Conservation (phyloP, 92 coral and sea anemone genomes). For the Epizoanthus fatuus region DNA sequence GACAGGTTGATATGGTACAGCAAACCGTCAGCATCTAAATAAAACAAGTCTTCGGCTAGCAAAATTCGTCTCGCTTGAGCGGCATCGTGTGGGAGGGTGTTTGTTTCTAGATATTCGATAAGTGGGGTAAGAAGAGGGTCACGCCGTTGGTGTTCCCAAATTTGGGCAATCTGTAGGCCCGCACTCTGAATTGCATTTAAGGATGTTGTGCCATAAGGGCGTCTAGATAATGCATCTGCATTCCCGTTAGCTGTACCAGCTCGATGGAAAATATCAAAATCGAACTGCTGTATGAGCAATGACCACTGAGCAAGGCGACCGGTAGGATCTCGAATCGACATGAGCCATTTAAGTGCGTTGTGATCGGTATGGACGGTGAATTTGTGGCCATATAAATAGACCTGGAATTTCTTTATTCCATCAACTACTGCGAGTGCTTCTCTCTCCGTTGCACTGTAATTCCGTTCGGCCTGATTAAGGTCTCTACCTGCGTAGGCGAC, state of each 20-base stretch:
- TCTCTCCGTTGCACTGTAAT: background rate
- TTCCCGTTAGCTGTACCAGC: background rate
- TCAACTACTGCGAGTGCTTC: conserved; percentile 31
- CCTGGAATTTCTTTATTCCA: conserved; percentile 7
- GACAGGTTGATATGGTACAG: conserved; percentile 23
- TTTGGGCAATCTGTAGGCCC: conserved; percentile 11
- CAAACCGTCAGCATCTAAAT: background rate
- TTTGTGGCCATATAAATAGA: conserved; percentile 13
- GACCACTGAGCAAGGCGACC: conserved; percentile 16
- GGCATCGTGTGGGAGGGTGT: background rate
- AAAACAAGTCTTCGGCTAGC: conserved; percentile 21
- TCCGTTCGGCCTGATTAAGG: background rate
- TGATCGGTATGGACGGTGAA: conserved; percentile 3
- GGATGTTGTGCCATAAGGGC: background rate
- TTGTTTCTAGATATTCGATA: background rate
- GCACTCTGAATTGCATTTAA: background rate
- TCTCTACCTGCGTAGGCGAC: no score
- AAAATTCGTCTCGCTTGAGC: background rate
- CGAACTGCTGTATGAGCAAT: conserved; percentile 22
- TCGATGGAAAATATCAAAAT: conserved; percentile 1
- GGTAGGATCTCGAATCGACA: background rate
- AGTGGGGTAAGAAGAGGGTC: conserved; percentile 26
- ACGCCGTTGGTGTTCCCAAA: conserved; percentile 38
- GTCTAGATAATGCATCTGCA: conserved; percentile 32
- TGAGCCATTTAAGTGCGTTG: background rate